These are phyloP conservation scores for Grammomys dolichurus DNA, from an alignment of 2,113 vertebrate species.

Conservation along the genomic window DNA sequence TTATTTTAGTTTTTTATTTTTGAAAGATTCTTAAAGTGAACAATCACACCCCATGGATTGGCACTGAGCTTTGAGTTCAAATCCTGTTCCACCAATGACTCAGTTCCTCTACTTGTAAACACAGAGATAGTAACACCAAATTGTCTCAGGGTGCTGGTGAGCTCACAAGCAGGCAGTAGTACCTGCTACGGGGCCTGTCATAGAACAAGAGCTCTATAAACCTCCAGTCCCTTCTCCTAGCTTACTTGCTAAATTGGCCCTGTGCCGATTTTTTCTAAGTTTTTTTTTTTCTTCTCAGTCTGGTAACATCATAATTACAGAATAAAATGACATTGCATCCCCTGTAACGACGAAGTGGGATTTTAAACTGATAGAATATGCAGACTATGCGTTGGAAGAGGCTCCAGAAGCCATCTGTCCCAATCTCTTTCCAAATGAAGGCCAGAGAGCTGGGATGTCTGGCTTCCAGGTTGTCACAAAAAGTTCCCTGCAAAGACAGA, in stretches of 20 bases:
- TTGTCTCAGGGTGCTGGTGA: neutral
- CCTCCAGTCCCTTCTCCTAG: slow-evolving; percentile 66
- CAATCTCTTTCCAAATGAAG: slow-evolving; percentile 68
- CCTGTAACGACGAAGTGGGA: slow-evolving; percentile 64
- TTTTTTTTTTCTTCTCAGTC: slow-evolving; percentile 60
- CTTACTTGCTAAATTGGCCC: slow-evolving; percentile 76
- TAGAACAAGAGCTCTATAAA: slow-evolving; percentile 1
- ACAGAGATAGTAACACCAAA: neutral
- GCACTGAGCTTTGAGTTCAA: slow-evolving; percentile 33
- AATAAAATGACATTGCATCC: slow-evolving; percentile 77
- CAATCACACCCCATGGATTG: neutral
- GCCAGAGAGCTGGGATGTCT: slow-evolving; percentile 39
- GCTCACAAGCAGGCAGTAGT: neutral
- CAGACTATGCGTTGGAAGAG: slow-evolving; percentile 71
- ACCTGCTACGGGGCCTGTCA: slow-evolving; percentile 16
- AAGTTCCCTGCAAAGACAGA: slow-evolving; percentile 67
- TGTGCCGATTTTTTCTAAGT: slow-evolving; percentile 67
- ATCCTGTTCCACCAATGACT: neutral
- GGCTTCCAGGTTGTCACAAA: slow-evolving; percentile 68
- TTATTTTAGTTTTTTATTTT: neutral
- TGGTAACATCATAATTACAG: slow-evolving; percentile 77
- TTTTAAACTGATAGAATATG: slow-evolving; percentile 72
- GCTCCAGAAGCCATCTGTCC: slow-evolving; percentile 72
- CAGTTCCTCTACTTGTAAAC: neutral
- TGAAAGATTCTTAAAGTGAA: neutral